Percentiles rank a stretch among this genome's conserved stretches.
phyloP scores from a whole-genome alignment of 1,140 invertebrate species.

The Trigoniulus corallinus region DNA sequence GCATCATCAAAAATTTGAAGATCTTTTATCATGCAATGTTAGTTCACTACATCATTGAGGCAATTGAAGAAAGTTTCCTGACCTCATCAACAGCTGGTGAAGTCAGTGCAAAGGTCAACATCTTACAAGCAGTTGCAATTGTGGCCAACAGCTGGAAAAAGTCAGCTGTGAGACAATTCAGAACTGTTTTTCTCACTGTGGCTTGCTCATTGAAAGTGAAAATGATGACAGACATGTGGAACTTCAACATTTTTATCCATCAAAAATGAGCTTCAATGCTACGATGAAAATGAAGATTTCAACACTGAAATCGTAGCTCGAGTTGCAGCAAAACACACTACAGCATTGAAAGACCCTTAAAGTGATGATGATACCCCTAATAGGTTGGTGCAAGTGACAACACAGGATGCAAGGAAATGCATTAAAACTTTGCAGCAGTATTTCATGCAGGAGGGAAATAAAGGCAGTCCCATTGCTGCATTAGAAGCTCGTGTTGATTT shows the following conservation, averaged over 20 bases:
- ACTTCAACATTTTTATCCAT: background rate
- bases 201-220: background rate
- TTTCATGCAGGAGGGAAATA: too few relatives aligned
- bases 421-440: background rate
- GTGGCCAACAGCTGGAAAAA: conserved; percentile 1
- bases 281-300: conserved; percentile 6
- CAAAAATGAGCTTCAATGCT: background rate
- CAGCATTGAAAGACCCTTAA: background rate
- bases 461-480: too few relatives aligned
- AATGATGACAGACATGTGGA: background rate
- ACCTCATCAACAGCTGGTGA: background rate
- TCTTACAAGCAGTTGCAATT: background rate
- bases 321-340: background rate
- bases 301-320: background rate
- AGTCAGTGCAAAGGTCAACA: conserved; percentile 1
- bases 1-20: conserved; percentile 15
- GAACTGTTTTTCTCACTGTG: conserved; percentile 4
- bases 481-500: too few relatives aligned
- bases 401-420: background rate
- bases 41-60: background rate
- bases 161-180: background rate
- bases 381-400: background rate
- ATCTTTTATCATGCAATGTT: background rate
- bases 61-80: conserved; percentile 1
- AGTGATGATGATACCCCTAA: background rate